Conservation (phyloP, 2,797 vertebrate genomes). For the Microchirus variegatus region DNA sequence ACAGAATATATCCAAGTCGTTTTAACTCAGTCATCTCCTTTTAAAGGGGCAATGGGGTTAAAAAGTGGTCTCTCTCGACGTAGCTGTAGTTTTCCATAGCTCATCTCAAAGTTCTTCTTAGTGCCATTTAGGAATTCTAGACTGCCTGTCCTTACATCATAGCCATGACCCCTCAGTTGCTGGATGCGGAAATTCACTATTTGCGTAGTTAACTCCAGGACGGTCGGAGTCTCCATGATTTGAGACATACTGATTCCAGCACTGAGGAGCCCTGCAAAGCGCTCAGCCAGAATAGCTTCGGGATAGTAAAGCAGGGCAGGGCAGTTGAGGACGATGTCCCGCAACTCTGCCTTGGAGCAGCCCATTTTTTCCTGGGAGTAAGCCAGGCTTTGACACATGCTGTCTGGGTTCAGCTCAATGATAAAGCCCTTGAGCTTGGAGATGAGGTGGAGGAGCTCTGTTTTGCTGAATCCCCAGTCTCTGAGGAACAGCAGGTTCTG, state of each 20-base stretch:
- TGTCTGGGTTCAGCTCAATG: constrained; percentile 84
- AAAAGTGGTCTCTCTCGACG: constrained; percentile 88
- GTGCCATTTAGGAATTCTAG: constrained; percentile 88
- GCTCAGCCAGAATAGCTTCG: constrained; percentile 83
- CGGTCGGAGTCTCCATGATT: constrained; percentile 83
- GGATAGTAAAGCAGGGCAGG: constrained; percentile 91
- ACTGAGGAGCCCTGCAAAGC: constrained; percentile 80
- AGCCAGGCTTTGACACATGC: constrained; percentile 82
- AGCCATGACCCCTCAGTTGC: constrained; percentile 82
- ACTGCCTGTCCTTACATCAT: constrained; percentile 80
- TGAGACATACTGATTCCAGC: constrained; percentile 87
- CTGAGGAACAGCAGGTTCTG: constrained; percentile 88
- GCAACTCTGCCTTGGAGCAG: constrained; percentile 84
- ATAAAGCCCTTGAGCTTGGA: constrained; percentile 92
- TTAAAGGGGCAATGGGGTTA: constrained; percentile 91
- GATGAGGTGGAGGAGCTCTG: constrained; percentile 87
- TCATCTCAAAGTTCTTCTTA: constrained; percentile 93
- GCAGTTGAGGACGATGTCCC: constrained; percentile 84
- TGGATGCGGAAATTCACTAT: constrained; percentile 89
- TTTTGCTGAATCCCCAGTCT: constrained; percentile 81
- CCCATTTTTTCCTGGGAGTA: constrained; percentile 84
- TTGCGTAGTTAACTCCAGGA: constrained; percentile 90
- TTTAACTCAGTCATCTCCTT: constrained; percentile 75
- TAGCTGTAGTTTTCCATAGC: constrained; percentile 84
- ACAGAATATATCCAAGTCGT: too few species aligned